Percentiles rank a stretch among this genome's conserved stretches.
These are phyloP conservation scores for Neoascia interrupta DNA, from an alignment of 2,888 invertebrate species.

Conservation along the genomic window DNA sequence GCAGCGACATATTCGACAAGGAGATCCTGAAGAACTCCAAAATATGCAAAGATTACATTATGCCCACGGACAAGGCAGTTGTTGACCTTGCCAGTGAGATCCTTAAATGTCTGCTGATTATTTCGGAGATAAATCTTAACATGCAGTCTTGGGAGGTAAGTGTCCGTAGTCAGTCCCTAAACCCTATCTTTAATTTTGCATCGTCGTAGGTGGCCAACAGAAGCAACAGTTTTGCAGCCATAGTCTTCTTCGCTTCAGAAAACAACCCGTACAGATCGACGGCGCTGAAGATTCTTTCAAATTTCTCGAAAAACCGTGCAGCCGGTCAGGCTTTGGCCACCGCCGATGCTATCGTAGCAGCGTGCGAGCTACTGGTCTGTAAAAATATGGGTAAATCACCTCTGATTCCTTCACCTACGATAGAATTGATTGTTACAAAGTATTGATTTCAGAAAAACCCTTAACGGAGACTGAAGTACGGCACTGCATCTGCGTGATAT, in stretches of 20 bases:
- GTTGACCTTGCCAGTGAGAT: constrained; percentile 76
- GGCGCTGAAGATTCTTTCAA: constrained; percentile 77
- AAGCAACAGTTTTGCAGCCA: constrained; percentile 73
- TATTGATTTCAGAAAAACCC: constrained; percentile 67
- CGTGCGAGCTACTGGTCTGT: constrained; percentile 76
- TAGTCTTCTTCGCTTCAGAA: constrained; percentile 76
- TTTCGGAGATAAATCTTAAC: constrained; percentile 75
- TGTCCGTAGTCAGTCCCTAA: background rate
- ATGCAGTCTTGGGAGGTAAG: constrained; percentile 74
- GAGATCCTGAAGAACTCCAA: constrained; percentile 75
- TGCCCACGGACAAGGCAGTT: constrained; percentile 75
- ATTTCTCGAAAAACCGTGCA: constrained; percentile 76
- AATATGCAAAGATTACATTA: constrained; percentile 73
- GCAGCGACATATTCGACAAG: constrained; percentile 78
- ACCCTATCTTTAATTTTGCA: background rate
- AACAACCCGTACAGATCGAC: constrained; percentile 75
- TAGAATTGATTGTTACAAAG: background rate
- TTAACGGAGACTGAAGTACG: constrained; percentile 75
- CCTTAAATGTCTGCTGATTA: constrained; percentile 75
- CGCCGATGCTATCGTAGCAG: constrained; percentile 77
- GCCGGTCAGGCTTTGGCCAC: constrained; percentile 75
- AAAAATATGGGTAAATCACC: constrained; percentile 73
- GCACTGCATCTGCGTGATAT: constrained; percentile 78
- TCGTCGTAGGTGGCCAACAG: constrained; percentile 23
- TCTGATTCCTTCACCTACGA: too few species aligned